Evolutionary conservation across 2,113 vertebrate species (phyloP).

Genomic region (Aythya baeri): DNA sequence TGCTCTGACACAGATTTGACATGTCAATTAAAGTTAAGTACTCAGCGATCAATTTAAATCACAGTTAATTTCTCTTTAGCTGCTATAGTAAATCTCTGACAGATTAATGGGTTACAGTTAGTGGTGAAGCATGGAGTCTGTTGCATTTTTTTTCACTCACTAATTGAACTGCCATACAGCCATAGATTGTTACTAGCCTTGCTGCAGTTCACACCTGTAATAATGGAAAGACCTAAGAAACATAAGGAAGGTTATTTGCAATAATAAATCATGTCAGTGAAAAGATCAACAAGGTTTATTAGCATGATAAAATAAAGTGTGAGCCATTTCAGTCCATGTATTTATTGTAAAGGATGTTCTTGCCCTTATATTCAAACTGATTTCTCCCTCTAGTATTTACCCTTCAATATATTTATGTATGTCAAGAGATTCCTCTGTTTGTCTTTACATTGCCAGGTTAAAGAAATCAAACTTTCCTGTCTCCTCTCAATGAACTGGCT

Average conservation of each 20-base stretch:
- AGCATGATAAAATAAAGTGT: not conserved
- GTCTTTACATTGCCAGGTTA: not conserved
- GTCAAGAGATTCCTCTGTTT: not conserved
- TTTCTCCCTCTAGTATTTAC: not conserved
- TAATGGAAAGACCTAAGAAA: not conserved
- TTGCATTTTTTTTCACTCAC: not conserved
- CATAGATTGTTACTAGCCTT: not conserved
- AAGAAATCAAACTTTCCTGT: not conserved
- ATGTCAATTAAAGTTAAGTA: slow-evolving; percentile 52
- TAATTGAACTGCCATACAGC: not conserved
- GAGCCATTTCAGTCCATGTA: not conserved
- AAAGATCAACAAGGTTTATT: not conserved
- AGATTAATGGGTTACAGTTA: slow-evolving; percentile 38
- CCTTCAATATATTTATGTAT: not conserved
- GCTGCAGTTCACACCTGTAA: not conserved
- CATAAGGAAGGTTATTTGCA: not conserved
- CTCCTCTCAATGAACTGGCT: not conserved
- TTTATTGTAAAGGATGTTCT: not conserved
- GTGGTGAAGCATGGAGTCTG: not conserved
- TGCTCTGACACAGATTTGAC: slow-evolving; percentile 42
- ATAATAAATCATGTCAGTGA: not conserved
- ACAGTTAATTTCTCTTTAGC: slow-evolving; percentile 31
- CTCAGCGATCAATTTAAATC: slow-evolving; percentile 49
- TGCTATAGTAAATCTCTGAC: slow-evolving; percentile 4
- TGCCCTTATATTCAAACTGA: not conserved